Conservation (phyloP, 1,140 invertebrate genomes). For the Drosophila santomea region DNA sequence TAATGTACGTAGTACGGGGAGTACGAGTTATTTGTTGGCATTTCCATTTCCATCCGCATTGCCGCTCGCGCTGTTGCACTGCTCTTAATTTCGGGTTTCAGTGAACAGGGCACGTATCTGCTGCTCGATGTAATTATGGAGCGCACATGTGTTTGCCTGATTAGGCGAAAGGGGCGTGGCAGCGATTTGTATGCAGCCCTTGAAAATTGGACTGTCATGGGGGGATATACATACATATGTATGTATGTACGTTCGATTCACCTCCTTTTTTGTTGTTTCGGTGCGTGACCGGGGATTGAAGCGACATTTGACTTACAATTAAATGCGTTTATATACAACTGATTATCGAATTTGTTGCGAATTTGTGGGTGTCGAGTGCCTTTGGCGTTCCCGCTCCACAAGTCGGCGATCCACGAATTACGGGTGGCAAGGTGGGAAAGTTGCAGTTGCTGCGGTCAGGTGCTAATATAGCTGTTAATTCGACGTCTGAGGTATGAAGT, state of each 20-base stretch:
- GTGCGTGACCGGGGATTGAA: slow-evolving; percentile 74
- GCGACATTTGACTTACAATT: slow-evolving; percentile 81
- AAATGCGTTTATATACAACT: slow-evolving; percentile 62
- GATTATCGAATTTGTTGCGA: slow-evolving; percentile 81
- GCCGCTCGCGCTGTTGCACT: slow-evolving; percentile 38
- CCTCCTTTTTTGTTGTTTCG: slow-evolving; percentile 4
- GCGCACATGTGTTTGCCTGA: slow-evolving; percentile 81
- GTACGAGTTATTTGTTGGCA: slow-evolving; percentile 21
- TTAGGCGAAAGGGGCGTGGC: slow-evolving; percentile 67
- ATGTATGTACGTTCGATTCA: no score
- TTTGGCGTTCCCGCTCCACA: slow-evolving; percentile 5
- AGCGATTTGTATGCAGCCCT: slow-evolving; percentile 65
- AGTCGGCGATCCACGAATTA: background rate
- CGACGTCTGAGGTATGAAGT: slow-evolving; percentile 18
- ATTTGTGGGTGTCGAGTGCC: slow-evolving; percentile 47
- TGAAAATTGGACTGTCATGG: slow-evolving; percentile 5
- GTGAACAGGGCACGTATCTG: slow-evolving; percentile 64
- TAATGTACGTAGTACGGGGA: slow-evolving; percentile 41
- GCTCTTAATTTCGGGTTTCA: slow-evolving; percentile 81
- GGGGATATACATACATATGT: background rate
- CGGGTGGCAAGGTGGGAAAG: background rate
- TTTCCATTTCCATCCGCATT: slow-evolving; percentile 4
- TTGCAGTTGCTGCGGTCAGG: slow-evolving; percentile 48
- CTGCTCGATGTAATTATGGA: slow-evolving; percentile 73
- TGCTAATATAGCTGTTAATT: slow-evolving; percentile 48